Base-by-base conservation (phyloP, 2,797 vertebrate species). In the Zalophus californianus region DNA sequence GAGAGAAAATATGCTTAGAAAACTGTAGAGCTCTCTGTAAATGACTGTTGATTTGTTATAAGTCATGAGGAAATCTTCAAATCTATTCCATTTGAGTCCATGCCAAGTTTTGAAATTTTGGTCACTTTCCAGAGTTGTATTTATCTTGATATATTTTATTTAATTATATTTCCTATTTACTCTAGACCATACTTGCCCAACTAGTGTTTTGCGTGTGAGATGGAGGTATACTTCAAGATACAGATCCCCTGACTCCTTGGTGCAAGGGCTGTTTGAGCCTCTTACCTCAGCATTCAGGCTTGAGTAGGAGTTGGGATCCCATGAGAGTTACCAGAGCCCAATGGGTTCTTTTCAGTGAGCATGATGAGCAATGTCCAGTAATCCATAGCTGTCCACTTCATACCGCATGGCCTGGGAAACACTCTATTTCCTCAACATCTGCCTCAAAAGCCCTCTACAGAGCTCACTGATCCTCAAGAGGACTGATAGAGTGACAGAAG, bases 141-240 rank as follows among this genome's bases (percentile, higher is more conserved):
- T 52, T 68, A 6, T 80, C 25, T 18, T n/a, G 21, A 60, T 52
- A 84, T 38, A 58, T 93, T 73, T 88, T 44, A 68, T 38, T 80
- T 91, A 21, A 73, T 35, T 29, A 1, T 35, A 73, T 78, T 91
- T 92, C 3, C 23, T 68, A 70, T 58, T 48, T 56, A 15, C 1
- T 64, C 1, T 20, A 32, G 11, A 5, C 94, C 23, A 88, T 5
- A 66, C 7, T 3, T 86, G 2, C 27, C 11, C 38, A 85, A 16
- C 2, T 10, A 14, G 3, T 10, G 2, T 58, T 52, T 18, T 83
- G 15, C 0, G 38, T 7, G 1, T 21, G 15, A 8, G 9, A 3
- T 54, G 23, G 11, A 92, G 11, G 3, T 68, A 4, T 64, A n/a
- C 18, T 58, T 77, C 21, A 78, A 44, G 20, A 32, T 15, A 60